Conservation (phyloP, 2,888 invertebrate species). For the Hoplodrina ambigua region DNA sequence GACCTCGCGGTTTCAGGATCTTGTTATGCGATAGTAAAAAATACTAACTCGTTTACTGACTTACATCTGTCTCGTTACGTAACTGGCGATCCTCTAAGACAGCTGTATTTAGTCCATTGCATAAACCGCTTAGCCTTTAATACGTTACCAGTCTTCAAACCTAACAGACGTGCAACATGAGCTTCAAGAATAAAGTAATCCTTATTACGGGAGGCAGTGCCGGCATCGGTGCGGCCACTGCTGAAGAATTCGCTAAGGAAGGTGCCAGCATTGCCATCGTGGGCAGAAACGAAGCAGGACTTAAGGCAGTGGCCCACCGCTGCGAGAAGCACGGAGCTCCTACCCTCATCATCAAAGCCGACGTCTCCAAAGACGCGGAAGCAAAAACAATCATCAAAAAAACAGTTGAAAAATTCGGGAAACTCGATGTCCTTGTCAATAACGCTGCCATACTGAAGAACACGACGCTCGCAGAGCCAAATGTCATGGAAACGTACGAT, state of each 20-base stretch:
- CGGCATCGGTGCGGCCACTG: slow-evolving; percentile 69
- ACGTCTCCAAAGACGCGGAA: slow-evolving; percentile 66
- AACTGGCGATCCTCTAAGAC: background rate
- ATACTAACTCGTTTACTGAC: slow-evolving; percentile 11
- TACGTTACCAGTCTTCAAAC: slow-evolving; percentile 7
- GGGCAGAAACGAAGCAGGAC: slow-evolving; percentile 65
- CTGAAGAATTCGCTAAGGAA: slow-evolving; percentile 65
- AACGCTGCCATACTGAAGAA: slow-evolving; percentile 65
- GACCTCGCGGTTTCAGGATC: background rate
- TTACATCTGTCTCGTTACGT: background rate
- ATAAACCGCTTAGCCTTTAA: background rate
- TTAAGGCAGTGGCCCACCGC: slow-evolving; percentile 57
- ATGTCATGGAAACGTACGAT: slow-evolving; percentile 65
- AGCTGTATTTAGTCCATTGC: slow-evolving; percentile 11
- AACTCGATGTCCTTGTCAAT: slow-evolving; percentile 72
- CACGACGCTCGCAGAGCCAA: slow-evolving; percentile 52
- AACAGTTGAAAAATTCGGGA: slow-evolving; percentile 65
- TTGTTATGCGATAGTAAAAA: background rate
- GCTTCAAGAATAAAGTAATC: slow-evolving; percentile 69
- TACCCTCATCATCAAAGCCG: slow-evolving; percentile 65
- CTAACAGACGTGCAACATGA: slow-evolving; percentile 54
- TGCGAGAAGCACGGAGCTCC: slow-evolving; percentile 55
- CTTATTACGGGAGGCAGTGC: slow-evolving; percentile 71
- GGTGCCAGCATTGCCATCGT: slow-evolving; percentile 67
- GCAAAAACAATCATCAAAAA: slow-evolving; percentile 56